A percentile compares a stretch with the other conserved stretches of the same genome.
These are phyloP conservation scores for Gandaritis pyraliata DNA, from an alignment of 2,888 invertebrate species.

Conservation along the genomic window DNA sequence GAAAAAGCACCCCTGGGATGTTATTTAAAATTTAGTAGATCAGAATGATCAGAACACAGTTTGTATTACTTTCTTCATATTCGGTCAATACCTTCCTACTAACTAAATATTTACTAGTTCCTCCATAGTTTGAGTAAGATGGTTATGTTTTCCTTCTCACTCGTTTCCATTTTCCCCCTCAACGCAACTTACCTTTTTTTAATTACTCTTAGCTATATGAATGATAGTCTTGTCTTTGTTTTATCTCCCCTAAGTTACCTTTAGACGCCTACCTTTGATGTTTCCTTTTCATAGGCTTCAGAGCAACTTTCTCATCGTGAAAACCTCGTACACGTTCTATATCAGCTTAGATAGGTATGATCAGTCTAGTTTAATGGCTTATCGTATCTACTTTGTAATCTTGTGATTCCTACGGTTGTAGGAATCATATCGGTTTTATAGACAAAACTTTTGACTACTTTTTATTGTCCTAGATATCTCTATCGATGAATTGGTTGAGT, in stretches of 20 bases:
- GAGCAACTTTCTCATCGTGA: slow-evolving; percentile 28
- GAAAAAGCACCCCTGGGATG: slow-evolving; percentile 6
- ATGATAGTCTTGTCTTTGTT: slow-evolving; percentile 47
- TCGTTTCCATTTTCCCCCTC: background rate
- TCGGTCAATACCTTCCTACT: background rate
- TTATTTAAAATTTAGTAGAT: background rate
- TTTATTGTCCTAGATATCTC: too few relatives aligned
- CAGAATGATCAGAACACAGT: too few relatives aligned
- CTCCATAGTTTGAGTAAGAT: background rate
- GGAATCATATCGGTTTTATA: background rate
- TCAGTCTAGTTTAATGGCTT: slow-evolving; percentile 7
- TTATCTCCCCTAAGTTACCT: slow-evolving; percentile 44
- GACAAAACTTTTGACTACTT: too few relatives aligned
- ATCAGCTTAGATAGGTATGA: background rate
- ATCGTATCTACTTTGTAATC: background rate
- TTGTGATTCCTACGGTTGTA: background rate
- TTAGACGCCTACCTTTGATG: slow-evolving; percentile 36
- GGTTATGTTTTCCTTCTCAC: background rate
- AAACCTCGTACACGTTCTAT: slow-evolving; percentile 8
- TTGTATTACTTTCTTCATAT: too few relatives aligned
- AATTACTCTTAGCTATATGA: slow-evolving; percentile 35
- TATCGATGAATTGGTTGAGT: background rate
- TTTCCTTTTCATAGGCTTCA: slow-evolving; percentile 36
- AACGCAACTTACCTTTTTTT: slow-evolving; percentile 31
- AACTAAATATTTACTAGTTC: background rate